Conservation (phyloP, 2,888 invertebrate species). For the Lasius platythorax region DNA sequence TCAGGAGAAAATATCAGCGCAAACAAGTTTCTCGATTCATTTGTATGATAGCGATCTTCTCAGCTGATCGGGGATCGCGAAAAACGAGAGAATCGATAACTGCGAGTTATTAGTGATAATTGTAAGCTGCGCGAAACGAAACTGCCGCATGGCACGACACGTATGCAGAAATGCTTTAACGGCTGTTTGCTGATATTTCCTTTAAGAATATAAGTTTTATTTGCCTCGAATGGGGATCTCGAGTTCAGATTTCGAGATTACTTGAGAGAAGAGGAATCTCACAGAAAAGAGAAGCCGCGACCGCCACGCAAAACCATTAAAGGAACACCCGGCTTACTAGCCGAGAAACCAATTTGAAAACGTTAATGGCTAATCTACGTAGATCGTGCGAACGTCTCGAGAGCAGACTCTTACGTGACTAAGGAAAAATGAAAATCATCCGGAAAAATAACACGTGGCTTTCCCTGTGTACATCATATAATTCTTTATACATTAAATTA, state of each 20-base stretch:
- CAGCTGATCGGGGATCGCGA: slow-evolving; percentile 10
- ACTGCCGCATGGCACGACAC: slow-evolving; percentile 21
- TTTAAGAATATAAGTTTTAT: slow-evolving; percentile 12
- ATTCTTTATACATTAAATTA: neutral
- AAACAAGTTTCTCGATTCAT: slow-evolving; percentile 35
- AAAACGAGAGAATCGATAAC: slow-evolving; percentile 17
- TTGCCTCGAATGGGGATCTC: slow-evolving; percentile 13
- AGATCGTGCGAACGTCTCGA: slow-evolving; percentile 72
- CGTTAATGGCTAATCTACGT: slow-evolving; percentile 65
- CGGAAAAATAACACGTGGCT: slow-evolving; percentile 15
- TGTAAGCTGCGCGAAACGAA: slow-evolving; percentile 1
- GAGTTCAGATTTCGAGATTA: slow-evolving; percentile 29
- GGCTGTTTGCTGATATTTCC: slow-evolving; percentile 28
- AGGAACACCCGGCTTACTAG: slow-evolving; percentile 50
- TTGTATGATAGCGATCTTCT: slow-evolving; percentile 25
- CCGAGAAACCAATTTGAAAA: slow-evolving; percentile 47
- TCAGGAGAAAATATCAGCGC: slow-evolving; percentile 32
- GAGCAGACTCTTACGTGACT: slow-evolving; percentile 73
- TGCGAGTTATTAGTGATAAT: slow-evolving; percentile 21
- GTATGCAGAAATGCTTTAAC: slow-evolving; percentile 9
- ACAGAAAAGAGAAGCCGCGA: slow-evolving; percentile 22
- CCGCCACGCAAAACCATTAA: slow-evolving; percentile 59
- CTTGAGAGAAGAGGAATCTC: slow-evolving; percentile 6
- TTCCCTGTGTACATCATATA: neutral
- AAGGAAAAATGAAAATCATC: slow-evolving; percentile 48